Evolutionary conservation across 2,113 vertebrate genomes (phyloP), one percentile per base, ranked within the genome.

Genomic region (Rhea americana): DNA sequence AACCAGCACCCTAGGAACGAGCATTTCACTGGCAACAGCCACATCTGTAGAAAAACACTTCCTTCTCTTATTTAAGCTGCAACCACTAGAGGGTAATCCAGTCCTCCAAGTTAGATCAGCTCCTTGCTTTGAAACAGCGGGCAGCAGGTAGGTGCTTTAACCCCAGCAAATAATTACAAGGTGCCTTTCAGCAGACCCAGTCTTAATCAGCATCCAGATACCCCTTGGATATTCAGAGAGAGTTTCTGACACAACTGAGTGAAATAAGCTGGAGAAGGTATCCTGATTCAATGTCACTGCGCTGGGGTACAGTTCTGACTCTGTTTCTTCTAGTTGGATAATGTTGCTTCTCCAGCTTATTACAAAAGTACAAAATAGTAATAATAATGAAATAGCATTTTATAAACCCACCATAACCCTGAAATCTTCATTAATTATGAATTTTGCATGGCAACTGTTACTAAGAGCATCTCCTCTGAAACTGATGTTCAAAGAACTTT

Each of bases 361-460:
- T 88, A 89, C 50, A 62, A 91, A n/a, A 83, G 59, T 32, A 76
- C n/a, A 65, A 93, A 95, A 93, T 87, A 93, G 95, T 81, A 95
- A 82, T 89, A 96, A 94, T 61, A 96, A 94, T 61, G 71, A 95
- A 96, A 94, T 89, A 94, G 91, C 78, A 32, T 86, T 95, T 93
- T 94, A 59, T 84, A 87, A 90, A 68, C 53, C 53, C 78, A 90
- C 91, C 85, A 86, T 73, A 96, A 94, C 91, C 91, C 89, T 89
- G 94, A 97, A 96, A 96, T 95, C 94, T 93, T 97, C 91, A 94
- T 97, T 96, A 96, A 93, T 97, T 96, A 97, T 96, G 97, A 91
- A 97, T 97, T 96, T 97, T 93, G 88, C 97, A 88, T 98, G 96
- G 97, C 97, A 98, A 98, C 97, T 2, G 96, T 97, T 97, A 97